Base-by-base conservation (phyloP, 2,113 vertebrate species). In the Nothoprocta pentlandii region DNA sequence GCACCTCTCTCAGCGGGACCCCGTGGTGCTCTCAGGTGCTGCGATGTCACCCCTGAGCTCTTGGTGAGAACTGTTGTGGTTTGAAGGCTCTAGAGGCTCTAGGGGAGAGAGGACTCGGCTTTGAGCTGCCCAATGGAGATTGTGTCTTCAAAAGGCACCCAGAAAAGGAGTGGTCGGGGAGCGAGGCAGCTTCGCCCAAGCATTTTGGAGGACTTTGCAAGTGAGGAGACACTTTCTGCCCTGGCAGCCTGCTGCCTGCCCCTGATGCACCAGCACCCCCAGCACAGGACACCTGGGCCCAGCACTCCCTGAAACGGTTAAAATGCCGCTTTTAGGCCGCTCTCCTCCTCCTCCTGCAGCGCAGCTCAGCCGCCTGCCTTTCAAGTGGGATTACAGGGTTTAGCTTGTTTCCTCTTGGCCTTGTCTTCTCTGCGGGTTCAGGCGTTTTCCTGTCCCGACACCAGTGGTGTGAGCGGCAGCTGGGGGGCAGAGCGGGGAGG, bases 371-470 rank as follows among this genome's bases (percentile, higher is more conserved):
- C 67, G 2, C 14, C 34, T 90, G 64, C 53, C 46, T 93, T 87
- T 93, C 87, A 90, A 88, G 64, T 73, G 39, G 49, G 80, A 86
- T 89, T 85, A 79, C 26, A 4, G 12, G 22, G 53, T 90, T 87
- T 77, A 58, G 77, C 77, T 89, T 56, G 34, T 70, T 82, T 79
- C 76, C 39, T 66, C 49, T 68, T 67, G 71, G 36, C 63, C 77
- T 80, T 58, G 32, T 74, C 51, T 56, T 56, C 71, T 56, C 26
- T 41, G 49, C 34, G 10, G 22, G 13, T 70, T 80, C 39, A 56
- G 53, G 34, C n/a, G 7, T 44, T 90, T 73, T 58, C 47, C 15
- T 32, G 54, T 78, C 54, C 58, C 47, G 34, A 71, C 67, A 64
- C 34, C 53, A 8, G 36, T 39, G 36, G 36, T 39, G 36, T 39